Conservation (phyloP, 2,797 vertebrate species). For the Benthosema pterotum region DNA sequence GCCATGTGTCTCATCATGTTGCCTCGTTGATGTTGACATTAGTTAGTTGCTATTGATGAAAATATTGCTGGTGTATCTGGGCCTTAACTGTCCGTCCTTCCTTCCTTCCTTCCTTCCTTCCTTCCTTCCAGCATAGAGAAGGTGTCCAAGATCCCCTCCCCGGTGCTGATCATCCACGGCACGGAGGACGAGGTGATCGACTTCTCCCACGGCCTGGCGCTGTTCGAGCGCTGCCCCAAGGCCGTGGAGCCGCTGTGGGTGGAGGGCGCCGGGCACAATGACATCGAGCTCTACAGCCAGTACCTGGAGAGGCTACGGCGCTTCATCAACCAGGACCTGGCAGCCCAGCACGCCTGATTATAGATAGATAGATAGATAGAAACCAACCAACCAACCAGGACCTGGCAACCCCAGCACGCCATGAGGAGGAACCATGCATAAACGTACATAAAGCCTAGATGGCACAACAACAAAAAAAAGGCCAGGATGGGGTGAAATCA, state of each 20-base stretch:
- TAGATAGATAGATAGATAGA: too few species aligned
- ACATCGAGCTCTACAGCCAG: slow-evolving; percentile 99
- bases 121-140: slow-evolving; percentile 91
- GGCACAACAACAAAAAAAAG: too few species aligned
- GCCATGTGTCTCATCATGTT: too few species aligned
- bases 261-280: slow-evolving; percentile 96
- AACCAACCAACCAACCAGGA: background rate
- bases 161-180: slow-evolving; percentile 97
- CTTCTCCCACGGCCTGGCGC: slow-evolving; percentile 96
- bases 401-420: too few species aligned
- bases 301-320: slow-evolving; percentile 96
- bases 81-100: too few species aligned
- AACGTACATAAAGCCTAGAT: too few species aligned
- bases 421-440: too few species aligned
- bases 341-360: slow-evolving; percentile 87
- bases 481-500: too few species aligned
- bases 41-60: too few species aligned
- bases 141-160: slow-evolving; percentile 96
- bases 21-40: too few species aligned
- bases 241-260: slow-evolving; percentile 98
- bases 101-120: background rate
- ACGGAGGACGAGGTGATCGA: slow-evolving; percentile 98
- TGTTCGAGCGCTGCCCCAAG: slow-evolving; percentile 96
- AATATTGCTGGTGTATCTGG: too few species aligned
- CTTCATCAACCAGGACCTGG: slow-evolving; percentile 97